Conservation (phyloP, 2,888 invertebrate genomes). For the Pammene aurita region DNA sequence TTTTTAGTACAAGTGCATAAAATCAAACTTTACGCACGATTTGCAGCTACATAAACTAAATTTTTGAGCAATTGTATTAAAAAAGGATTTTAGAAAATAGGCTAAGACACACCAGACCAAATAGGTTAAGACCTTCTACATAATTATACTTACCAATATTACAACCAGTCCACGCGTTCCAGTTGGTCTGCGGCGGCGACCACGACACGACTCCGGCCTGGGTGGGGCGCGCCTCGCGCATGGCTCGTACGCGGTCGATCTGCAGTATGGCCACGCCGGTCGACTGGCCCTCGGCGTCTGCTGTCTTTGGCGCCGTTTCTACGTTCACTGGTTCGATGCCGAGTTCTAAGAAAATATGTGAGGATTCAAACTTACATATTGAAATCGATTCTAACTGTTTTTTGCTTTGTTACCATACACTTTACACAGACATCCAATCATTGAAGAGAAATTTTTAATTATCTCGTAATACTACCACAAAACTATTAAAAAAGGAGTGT, state of each 20-base stretch:
- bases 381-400: too few species aligned
- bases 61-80: too few species aligned
- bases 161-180: conserved; percentile 98
- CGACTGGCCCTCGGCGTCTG: conserved; percentile 42
- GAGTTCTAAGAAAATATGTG: conserved; percentile 55
- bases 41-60: too few species aligned
- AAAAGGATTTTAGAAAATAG: neutral
- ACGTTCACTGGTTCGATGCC: conserved; percentile 67
- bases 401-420: too few species aligned
- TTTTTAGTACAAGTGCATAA: too few species aligned
- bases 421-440: too few species aligned
- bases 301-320: conserved; percentile 45
- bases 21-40: too few species aligned
- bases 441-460: too few species aligned
- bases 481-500: too few species aligned
- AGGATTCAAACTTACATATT: too few species aligned
- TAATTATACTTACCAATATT: conserved; percentile 87
- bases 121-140: neutral
- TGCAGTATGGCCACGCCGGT: conserved; percentile 64
- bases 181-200: conserved; percentile 97
- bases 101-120: too few species aligned
- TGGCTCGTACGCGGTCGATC: conserved; percentile 79
- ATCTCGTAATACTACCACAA: too few species aligned
- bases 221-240: conserved; percentile 85
- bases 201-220: conserved; percentile 94